phyloP scores from a whole-genome alignment of 2,113 vertebrate genomes.

The Phaethon lepturus region DNA sequence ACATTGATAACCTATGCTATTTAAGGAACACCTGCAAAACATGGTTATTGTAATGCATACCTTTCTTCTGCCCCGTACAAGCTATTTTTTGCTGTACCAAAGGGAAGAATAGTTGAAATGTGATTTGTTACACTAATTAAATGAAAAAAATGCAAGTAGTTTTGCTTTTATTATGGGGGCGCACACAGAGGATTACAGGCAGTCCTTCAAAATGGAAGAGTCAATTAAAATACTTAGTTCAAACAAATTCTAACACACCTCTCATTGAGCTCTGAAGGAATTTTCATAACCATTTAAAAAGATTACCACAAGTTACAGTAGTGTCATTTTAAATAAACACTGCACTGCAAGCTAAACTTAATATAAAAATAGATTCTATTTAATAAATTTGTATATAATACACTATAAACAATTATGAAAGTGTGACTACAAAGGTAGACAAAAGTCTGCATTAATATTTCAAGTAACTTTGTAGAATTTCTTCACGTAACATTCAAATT shows the following conservation, averaged over 20 bases:
- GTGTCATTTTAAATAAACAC: conserved; percentile 62
- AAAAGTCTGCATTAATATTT: conserved; percentile 18
- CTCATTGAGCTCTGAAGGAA: not conserved
- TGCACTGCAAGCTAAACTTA: conserved; percentile 30
- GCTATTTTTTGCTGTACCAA: not conserved
- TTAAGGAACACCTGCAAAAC: not conserved
- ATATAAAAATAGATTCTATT: conserved; percentile 75
- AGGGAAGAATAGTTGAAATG: not conserved
- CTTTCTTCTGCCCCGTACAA: not conserved
- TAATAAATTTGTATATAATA: conserved; percentile 40
- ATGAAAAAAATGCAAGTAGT: not conserved
- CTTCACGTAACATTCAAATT: not conserved
- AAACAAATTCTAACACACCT: not conserved
- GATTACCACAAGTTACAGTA: not conserved
- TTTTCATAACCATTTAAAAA: conserved; percentile 17
- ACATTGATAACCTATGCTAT: not conserved
- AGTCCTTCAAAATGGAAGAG: not conserved
- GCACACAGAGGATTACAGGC: not conserved
- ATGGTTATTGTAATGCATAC: not conserved
- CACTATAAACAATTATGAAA: conserved; percentile 1
- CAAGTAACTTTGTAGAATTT: conserved; percentile 18
- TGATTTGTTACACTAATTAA: not conserved
- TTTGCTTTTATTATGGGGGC: not conserved
- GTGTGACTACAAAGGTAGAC: conserved; percentile 32
- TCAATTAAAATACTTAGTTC: conserved; percentile 5